Conservation (phyloP, 2,888 invertebrate genomes). For the Zygothrica quintamaculata region DNA sequence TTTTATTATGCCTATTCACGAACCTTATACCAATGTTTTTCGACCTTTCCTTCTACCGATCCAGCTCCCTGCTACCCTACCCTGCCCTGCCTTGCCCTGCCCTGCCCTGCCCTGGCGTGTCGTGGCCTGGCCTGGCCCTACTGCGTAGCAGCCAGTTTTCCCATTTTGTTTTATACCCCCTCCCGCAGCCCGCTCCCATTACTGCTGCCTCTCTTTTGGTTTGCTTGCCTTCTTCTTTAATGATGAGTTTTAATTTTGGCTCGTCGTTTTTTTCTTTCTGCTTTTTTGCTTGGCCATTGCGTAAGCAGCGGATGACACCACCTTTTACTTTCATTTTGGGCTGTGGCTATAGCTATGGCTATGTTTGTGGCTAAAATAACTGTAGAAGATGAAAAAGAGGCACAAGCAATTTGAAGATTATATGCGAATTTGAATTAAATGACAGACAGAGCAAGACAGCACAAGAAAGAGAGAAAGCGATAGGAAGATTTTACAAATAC, state of each 20-base stretch:
- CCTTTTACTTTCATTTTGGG: slow-evolving; percentile 74
- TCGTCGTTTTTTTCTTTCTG: slow-evolving; percentile 32
- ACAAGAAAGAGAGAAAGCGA: too few species aligned
- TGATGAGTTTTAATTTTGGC: slow-evolving; percentile 70
- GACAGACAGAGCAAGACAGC: slow-evolving; percentile 13
- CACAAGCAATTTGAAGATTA: slow-evolving; percentile 22
- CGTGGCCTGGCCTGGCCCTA: neutral
- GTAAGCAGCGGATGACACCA: slow-evolving; percentile 69
- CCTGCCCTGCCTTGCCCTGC: neutral
- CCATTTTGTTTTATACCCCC: slow-evolving; percentile 35
- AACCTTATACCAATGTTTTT: neutral
- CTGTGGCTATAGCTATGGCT: too few species aligned
- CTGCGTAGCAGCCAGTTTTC: slow-evolving; percentile 14
- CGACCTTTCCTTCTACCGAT: neutral
- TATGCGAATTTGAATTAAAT: slow-evolving; percentile 39
- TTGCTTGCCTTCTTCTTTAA: slow-evolving; percentile 64
- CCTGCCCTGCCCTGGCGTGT: too few species aligned
- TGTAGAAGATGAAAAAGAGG: slow-evolving; percentile 22
- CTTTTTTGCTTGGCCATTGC: slow-evolving; percentile 46
- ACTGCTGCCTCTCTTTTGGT: slow-evolving; percentile 20
- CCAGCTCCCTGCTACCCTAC: neutral
- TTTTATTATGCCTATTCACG: slow-evolving; percentile 18
- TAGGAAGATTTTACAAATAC: too few species aligned
- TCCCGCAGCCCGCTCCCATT: too few species aligned
- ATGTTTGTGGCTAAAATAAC: slow-evolving; percentile 27